Percentiles rank a stretch among this genome's conserved stretches.
Conservation (phyloP, 1,140 invertebrate genomes). For the Leptinotarsa texana region DNA sequence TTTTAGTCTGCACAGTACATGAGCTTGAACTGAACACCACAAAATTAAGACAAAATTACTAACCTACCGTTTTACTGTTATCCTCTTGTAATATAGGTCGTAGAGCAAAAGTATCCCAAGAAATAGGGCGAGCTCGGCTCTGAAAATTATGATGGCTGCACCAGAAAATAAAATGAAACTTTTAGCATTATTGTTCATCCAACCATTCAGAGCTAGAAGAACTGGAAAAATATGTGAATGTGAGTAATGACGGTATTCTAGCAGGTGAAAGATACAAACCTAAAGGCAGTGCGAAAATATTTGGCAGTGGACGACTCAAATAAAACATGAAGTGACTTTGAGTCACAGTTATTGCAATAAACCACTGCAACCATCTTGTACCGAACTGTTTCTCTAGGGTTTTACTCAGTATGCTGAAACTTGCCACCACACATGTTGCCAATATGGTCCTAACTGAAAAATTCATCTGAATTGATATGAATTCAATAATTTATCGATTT, state of each 20-base stretch:
- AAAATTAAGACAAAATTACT: conserved; percentile 41
- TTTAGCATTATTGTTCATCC: conserved; percentile 77
- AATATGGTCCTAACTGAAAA: conserved; percentile 82
- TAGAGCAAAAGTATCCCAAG: conserved; percentile 85
- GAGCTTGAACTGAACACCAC: too few species aligned
- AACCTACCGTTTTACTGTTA: conserved; percentile 60
- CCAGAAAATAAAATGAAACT: conserved; percentile 84
- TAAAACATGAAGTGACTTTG: conserved; percentile 99
- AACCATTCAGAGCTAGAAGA: conserved; percentile 81
- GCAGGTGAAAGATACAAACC: conserved; percentile 63
- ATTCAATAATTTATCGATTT: too few species aligned
- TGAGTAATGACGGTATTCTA: conserved; percentile 9
- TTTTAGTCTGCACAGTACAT: too few species aligned
- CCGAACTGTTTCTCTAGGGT: conserved; percentile 80
- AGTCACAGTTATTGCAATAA: conserved; percentile 80
- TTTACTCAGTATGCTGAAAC: conserved; percentile 74
- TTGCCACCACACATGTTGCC: conserved; percentile 72
- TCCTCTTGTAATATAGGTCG: conserved; percentile 69
- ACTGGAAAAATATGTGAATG: conserved; percentile 67
- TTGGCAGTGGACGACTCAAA: conserved; percentile 90
- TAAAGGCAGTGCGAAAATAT: conserved; percentile 91
- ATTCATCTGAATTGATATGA: conserved; percentile 33
- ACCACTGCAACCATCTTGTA: conserved; percentile 76
- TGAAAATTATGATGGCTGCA: conserved; percentile 87
- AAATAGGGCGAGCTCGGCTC: conserved; percentile 85